Conservation (phyloP, 2,113 vertebrate species). For the Vulpes ferrilata region DNA sequence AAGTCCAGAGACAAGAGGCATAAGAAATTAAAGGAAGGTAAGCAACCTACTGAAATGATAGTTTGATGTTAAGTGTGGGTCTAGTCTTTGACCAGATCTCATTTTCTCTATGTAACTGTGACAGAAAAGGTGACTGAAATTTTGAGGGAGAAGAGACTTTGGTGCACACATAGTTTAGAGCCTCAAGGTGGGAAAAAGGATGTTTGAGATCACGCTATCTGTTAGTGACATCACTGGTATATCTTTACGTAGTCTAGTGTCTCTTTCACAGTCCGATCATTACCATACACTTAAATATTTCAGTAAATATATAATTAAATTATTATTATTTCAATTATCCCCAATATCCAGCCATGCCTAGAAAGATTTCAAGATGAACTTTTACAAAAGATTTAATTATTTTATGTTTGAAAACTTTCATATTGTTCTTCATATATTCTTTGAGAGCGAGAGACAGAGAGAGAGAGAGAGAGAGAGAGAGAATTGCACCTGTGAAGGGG, state of each 20-base stretch:
- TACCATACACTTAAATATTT: background rate
- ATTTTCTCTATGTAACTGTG: background rate
- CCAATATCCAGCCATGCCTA: background rate
- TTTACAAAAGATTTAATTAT: background rate
- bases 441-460: background rate
- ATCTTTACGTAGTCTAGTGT: background rate
- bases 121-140: background rate
- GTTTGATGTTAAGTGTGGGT: background rate
- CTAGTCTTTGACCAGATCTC: background rate
- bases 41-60: background rate
- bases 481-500: no score
- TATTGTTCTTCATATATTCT: background rate
- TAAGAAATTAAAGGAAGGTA: background rate
- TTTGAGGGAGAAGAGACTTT: background rate
- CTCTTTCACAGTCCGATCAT: background rate
- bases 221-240: accelerated
- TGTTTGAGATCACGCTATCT: background rate
- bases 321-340: background rate
- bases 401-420: background rate
- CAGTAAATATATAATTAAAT: background rate
- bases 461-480: background rate
- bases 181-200: no score
- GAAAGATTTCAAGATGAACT: background rate
- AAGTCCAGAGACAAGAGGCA: background rate
- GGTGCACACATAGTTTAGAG: background rate